Evolutionary conservation across 2,797 vertebrate species (phyloP), one percentile per base, ranked within the genome.

Genomic region (Pyrocephalus nanus): DNA sequence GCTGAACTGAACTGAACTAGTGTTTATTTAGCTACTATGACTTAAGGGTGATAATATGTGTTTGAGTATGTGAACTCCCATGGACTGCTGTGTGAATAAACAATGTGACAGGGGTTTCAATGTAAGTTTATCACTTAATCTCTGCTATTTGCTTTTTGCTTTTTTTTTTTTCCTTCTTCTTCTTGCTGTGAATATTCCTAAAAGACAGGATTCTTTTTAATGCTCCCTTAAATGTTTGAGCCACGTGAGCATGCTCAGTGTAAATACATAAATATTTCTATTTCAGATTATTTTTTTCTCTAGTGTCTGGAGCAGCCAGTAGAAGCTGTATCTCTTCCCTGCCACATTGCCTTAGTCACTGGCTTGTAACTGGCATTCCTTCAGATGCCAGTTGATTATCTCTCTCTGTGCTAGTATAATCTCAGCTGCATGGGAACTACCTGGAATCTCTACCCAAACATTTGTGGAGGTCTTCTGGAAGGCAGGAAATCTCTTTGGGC

Each of bases 181-280:
- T 50, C 45, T 60, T 90, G 11, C 43, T 77, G 25, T 42, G 62
- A 78, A 19, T 50, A 73, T 78, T 92, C 21, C 38, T 92, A 61
- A 88, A 80, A 75, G 38, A 25, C 11, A 18, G 30, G 12, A 5
- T 8, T 60, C 60, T 54, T 51, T 64, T 74, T 42, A 4, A 2
- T 36, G 7, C 60, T 88, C 8, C 8, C 15, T 73, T 76, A 66
- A 91, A 48, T 76, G 32, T 76, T 86, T 92, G 40, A 86, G 17
- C 23, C 42, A 57, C 30, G 25, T 48, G 47, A 86, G 42, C 42
- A 40, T 40, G 38, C 64, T 77, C 53, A 22, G 40, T 62, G 43
- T 86, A 91, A 94, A 76, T 76, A 64, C 76, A 90, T 53, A 95
- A 84, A 92, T 88, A 93, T 92, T 95, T 88, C 57, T 69, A 64